Conservation (phyloP, 2,888 invertebrate genomes). For the Agrilus mali region DNA sequence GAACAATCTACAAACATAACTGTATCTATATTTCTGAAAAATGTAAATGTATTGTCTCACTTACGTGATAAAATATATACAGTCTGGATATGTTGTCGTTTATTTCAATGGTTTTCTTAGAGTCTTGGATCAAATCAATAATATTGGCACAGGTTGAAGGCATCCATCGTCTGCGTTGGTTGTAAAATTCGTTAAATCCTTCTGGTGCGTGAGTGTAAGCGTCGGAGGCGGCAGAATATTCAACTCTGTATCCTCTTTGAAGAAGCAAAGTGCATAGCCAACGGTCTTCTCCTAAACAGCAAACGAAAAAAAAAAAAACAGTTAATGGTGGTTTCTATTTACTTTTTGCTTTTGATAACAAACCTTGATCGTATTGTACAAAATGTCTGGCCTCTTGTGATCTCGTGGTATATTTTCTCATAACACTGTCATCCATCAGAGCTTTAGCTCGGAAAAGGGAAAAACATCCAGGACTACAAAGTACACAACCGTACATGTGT, state of each 20-base stretch:
- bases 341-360: conserved; percentile 1
- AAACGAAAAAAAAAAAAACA: neutral
- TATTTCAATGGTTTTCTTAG: conserved; percentile 61
- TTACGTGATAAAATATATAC: conserved; percentile 62
- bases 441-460: conserved; percentile 80
- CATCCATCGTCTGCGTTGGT: conserved; percentile 89
- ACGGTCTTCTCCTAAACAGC: conserved; percentile 71
- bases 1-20: conserved; percentile 33
- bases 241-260: conserved; percentile 83
- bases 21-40: conserved; percentile 34
- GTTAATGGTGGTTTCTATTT: neutral
- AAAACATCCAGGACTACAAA: conserved; percentile 88
- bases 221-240: conserved; percentile 91
- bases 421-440: conserved; percentile 81
- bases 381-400: conserved; percentile 70
- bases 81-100: conserved; percentile 82
- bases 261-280: conserved; percentile 89
- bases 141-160: conserved; percentile 95
- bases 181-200: conserved; percentile 84
- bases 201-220: conserved; percentile 92
- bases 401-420: conserved; percentile 75
- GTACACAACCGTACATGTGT: conserved; percentile 78
- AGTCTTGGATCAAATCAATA: conserved; percentile 70
- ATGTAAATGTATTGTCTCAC: neutral
- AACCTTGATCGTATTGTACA: conserved; percentile 85